Conservation (phyloP, 2,797 vertebrate genomes). For the Falco cherrug region DNA sequence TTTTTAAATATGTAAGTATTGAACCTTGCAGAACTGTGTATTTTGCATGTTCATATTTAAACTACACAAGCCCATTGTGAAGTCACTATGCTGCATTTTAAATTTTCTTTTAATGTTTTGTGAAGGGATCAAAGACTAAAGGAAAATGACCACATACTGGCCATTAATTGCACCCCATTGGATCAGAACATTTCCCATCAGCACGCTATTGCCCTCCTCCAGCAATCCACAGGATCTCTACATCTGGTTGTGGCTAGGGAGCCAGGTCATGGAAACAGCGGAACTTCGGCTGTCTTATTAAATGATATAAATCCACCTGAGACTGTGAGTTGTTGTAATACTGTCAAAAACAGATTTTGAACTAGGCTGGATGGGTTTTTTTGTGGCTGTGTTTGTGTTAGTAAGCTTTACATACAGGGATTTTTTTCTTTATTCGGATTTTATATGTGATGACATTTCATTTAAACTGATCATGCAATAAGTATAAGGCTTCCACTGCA, state of each 20-base stretch:
- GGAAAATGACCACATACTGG: constrained; percentile 94
- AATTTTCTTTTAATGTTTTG: constrained; percentile 57
- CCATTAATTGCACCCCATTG: constrained; percentile 88
- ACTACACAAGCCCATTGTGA: neutral
- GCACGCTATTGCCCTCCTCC: constrained; percentile 89
- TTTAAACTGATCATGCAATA: neutral
- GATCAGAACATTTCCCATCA: constrained; percentile 89
- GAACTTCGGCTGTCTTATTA: constrained; percentile 12
- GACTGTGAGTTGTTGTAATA: constrained; percentile 77
- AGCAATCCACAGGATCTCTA: constrained; percentile 86
- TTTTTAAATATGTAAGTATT: neutral
- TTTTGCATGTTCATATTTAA: neutral
- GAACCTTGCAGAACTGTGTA: neutral
- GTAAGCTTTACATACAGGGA: neutral
- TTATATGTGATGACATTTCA: neutral
- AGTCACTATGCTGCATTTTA: neutral
- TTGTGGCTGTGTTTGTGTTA: neutral
- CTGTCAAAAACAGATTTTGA: constrained; percentile 27
- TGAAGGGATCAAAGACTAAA: constrained; percentile 88
- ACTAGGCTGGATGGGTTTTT: neutral
- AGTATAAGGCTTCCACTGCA: neutral
- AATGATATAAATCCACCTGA: constrained; percentile 59
- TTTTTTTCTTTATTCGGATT: neutral
- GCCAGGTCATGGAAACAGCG: constrained; percentile 35
- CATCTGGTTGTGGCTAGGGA: constrained; percentile 89